These are phyloP conservation scores for Arothron firmamentum DNA, from an alignment of 2,113 vertebrate genomes.

Conservation along the genomic window DNA sequence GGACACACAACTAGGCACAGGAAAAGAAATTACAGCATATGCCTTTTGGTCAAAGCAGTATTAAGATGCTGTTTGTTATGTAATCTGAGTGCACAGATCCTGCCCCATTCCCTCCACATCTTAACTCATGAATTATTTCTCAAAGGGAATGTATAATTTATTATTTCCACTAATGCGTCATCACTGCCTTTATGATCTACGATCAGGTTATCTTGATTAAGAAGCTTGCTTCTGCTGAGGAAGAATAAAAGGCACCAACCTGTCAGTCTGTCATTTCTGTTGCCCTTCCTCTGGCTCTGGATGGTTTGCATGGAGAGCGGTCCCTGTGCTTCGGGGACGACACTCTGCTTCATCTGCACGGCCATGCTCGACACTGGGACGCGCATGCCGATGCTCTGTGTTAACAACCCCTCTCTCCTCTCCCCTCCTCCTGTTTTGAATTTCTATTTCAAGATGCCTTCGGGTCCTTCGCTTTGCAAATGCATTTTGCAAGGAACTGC, in stretches of 20 bases:
- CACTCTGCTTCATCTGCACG: slow-evolving; percentile 48
- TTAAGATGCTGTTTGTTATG: slow-evolving; percentile 8
- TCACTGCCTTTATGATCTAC: slow-evolving; percentile 3
- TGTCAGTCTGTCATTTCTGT: slow-evolving; percentile 14
- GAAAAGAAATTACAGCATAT: not conserved
- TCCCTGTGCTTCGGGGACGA: slow-evolving; percentile 56
- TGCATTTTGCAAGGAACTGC: slow-evolving; percentile 22
- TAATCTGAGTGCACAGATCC: slow-evolving; percentile 11
- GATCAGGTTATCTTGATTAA: not conserved
- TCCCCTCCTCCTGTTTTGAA: slow-evolving; percentile 36
- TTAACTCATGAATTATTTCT: not conserved
- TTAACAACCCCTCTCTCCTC: slow-evolving; percentile 18
- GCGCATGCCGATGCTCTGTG: slow-evolving; percentile 49
- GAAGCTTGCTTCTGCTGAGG: not conserved
- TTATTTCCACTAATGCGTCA: slow-evolving; percentile 15
- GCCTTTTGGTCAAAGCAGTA: not conserved
- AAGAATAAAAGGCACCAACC: slow-evolving; percentile 35
- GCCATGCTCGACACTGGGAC: slow-evolving; percentile 61
- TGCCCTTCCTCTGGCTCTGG: slow-evolving; percentile 39
- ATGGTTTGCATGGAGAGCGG: slow-evolving; percentile 42
- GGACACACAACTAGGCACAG: not conserved
- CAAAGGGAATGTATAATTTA: not conserved
- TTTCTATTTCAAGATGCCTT: slow-evolving; percentile 67
- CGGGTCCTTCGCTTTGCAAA: slow-evolving; percentile 37
- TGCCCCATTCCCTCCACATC: not conserved